Base-by-base conservation (phyloP, 2,888 invertebrate species). In the Hirtodrosophila trivittata region DNA sequence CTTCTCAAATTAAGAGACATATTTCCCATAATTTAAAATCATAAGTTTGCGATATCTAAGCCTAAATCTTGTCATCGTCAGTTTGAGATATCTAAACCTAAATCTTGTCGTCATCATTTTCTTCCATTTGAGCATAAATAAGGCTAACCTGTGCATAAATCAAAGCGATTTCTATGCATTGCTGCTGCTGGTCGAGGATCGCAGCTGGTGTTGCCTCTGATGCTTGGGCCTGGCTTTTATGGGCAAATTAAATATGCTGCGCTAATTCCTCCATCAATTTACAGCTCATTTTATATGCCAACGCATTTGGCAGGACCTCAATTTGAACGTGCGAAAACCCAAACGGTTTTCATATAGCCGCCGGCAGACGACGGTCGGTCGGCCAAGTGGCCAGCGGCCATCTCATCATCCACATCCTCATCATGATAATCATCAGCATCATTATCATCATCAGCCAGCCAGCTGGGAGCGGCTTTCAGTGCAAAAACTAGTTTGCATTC, bases 241-340 rank as follows among this genome's bases (percentile, higher is more conserved):
- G 5, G 51, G 26, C 46, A 57, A 76, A 80, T 87, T 81, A 77
- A 81, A 83, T 81, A 86, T 85, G 66, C 83, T 67, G 66, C 77
- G 83, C 87, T 87, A 87, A 87, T 85, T 83, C 83, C 73, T 77
- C 64, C 86, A 76, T 72, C 87, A 85, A 87, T 86, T 86, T 87
- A 78, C 87, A 77, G 73, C 81, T 88, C 82, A 86, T 88, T 84
- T 81, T 64, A 73, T 71, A 87, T 87, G 86, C 86, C 63, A 87
- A 74, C 75, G 78, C 80, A 75, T 77, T 80, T 75, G 72, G 52
- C 47, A 58, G 56, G 52, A 42, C 30, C 37, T 43, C 26, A 37
- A 9, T 39, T 32, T 38, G 75, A 58, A 84, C 77, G 84, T 84
- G 78, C 62, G 62, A 56, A 62, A 50, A 41, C 42, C 21, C 64